Conservation (phyloP, 2,797 vertebrate genomes). For the Odontamblyopus lacepedii region DNA sequence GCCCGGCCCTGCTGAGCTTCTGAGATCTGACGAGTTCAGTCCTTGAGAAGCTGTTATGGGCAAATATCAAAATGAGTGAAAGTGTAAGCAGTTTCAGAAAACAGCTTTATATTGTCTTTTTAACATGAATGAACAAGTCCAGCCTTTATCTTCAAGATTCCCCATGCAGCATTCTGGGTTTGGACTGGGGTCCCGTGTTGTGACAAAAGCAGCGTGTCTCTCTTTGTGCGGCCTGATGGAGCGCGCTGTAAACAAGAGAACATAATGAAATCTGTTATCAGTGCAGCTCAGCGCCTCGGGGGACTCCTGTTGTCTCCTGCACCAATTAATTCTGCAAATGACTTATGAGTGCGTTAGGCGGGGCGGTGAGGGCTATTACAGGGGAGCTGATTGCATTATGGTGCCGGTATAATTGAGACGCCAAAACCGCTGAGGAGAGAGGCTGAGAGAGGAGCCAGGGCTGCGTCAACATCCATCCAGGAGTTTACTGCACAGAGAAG, state of each 20-base stretch:
- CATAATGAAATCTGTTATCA: slow-evolving; percentile 63
- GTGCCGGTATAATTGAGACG: slow-evolving; percentile 51
- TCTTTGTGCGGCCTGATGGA: slow-evolving; percentile 43
- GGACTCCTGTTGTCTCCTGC: slow-evolving; percentile 51
- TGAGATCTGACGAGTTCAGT: too few species aligned
- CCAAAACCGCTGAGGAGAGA: slow-evolving; percentile 28
- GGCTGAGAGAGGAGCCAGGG: slow-evolving; percentile 11
- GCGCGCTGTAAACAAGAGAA: slow-evolving; percentile 58
- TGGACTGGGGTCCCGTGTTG: neutral
- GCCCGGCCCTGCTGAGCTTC: too few species aligned
- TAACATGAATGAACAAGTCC: neutral
- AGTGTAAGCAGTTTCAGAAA: too few species aligned
- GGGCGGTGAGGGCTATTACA: slow-evolving; percentile 50
- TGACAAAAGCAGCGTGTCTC: slow-evolving; percentile 17
- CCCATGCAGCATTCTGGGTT: neutral
- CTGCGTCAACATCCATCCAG: neutral
- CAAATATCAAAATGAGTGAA: too few species aligned
- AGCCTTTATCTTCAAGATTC: too few species aligned
- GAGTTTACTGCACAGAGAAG: neutral
- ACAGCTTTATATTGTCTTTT: neutral
- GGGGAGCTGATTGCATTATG: slow-evolving; percentile 57
- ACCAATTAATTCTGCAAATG: slow-evolving; percentile 67
- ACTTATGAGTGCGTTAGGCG: slow-evolving; percentile 59
- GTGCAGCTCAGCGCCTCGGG: slow-evolving; percentile 45
- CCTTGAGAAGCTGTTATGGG: too few species aligned